Conservation (phyloP, 2,888 invertebrate species). For the Himalopsyche japonica region DNA sequence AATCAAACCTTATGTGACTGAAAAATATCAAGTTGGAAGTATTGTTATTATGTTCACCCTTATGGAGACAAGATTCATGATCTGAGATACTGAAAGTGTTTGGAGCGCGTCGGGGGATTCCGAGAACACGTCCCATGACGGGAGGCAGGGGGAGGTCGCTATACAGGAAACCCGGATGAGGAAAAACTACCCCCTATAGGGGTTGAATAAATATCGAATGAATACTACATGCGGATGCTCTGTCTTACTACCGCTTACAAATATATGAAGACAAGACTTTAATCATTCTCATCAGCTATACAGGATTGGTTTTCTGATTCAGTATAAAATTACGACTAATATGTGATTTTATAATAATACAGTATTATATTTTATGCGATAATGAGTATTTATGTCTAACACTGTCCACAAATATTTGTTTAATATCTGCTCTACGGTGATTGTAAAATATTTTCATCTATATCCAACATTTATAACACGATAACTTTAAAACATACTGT, state of each 20-base stretch:
- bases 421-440: no score
- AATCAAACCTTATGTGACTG: slow-evolving; percentile 25
- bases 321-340: no score
- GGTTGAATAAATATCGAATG: slow-evolving; percentile 15
- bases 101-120: slow-evolving; percentile 29
- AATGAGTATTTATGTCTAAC: no score
- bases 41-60: slow-evolving; percentile 33
- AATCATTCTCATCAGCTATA: background rate
- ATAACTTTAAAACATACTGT: no score
- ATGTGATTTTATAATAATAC: no score
- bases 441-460: no score
- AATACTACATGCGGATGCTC: slow-evolving; percentile 22
- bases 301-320: background rate
- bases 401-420: no score
- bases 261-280: background rate
- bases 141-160: slow-evolving; percentile 5
- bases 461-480: no score
- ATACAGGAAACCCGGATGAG: background rate
- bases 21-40: slow-evolving; percentile 30
- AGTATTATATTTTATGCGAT: no score
- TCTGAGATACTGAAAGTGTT: slow-evolving; percentile 35
- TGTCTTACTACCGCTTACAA: background rate
- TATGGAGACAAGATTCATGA: slow-evolving; percentile 34
- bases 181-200: background rate
- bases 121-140: slow-evolving; percentile 28